Base-by-base conservation (phyloP, 2,113 vertebrate genomes). In the Spheniscus mendiculus region DNA sequence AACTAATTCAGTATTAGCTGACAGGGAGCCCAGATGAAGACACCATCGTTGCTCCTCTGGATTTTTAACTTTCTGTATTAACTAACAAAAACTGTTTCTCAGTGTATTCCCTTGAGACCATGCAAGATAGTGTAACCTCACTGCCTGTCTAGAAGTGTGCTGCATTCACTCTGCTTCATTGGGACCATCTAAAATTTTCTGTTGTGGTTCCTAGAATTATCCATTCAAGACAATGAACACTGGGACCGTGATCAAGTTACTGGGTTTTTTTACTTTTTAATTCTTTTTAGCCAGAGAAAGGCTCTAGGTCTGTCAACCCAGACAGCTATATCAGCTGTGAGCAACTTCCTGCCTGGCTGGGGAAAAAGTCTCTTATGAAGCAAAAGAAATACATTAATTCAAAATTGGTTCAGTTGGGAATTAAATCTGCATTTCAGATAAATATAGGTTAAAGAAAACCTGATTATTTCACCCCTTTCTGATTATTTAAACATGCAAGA, bases 161-260 rank as follows among this genome's bases (percentile, higher is more conserved):
- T 83, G 67, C 77, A 61, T 87, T 85, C 38, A 20, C 29, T 90
- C 67, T 86, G 53, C 84, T 96, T 83, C 73, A 40, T 56, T 83
- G 94, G 91, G 96, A 86, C 93, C 91, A 96, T 73, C 45, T 92
- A 30, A 87, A 8, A 67, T 59, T 83, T 85, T 90, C 70, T 86
- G 18, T 66, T 76, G 34, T 55, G 18, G 38, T 86, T 94, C 81
- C 59, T 91, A 82, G 90, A 82, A 63, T 89, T 95, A 70, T 14
- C 30, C 34, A 56, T 70, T 88, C 36, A 70, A 86, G 73, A 59
- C 58, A 50, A 17, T 59, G 52, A 87, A 78, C 22, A 27, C 50
- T 79, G 97, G 94, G 95, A 97, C 93, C 73, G 92, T 55, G 34
- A 89, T 62, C 29, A 71, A 17, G 45, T 77, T 92, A 61, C 87